phyloP scores from a whole-genome alignment of 2,888 invertebrate species.

The Chrysodeixis includens region DNA sequence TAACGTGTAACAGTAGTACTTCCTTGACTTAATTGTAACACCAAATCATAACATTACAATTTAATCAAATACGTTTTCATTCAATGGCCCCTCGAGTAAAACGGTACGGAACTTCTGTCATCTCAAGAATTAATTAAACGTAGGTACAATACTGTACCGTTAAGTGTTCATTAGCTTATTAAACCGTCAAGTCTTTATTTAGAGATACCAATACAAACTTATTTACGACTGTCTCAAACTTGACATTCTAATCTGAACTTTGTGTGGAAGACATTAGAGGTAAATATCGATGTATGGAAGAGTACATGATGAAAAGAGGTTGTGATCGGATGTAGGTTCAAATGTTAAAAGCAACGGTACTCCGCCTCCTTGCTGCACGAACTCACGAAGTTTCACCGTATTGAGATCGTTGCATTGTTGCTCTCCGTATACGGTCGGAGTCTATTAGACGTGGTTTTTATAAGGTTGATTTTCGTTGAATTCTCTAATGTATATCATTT shows the following conservation, averaged over 20 bases:
- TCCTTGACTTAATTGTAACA: background rate
- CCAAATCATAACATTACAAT: background rate
- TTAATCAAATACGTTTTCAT: conserved; percentile 18
- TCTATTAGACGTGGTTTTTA: conserved; percentile 25
- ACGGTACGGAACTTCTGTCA: conserved; percentile 55
- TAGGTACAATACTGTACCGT: conserved; percentile 62
- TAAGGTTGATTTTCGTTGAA: background rate
- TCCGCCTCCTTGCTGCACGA: conserved; percentile 61
- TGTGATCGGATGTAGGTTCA: conserved; percentile 60
- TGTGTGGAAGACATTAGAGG: conserved; percentile 18
- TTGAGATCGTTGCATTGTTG: conserved; percentile 52
- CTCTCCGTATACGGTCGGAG: conserved; percentile 37
- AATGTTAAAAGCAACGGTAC: conserved; percentile 64
- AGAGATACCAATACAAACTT: conserved; percentile 28
- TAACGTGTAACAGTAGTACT: background rate
- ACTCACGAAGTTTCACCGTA: conserved; percentile 57
- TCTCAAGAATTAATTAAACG: conserved; percentile 62
- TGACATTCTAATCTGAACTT: conserved; percentile 23
- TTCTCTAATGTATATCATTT: conserved; percentile 9
- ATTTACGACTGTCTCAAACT: conserved; percentile 20
- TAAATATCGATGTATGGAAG: conserved; percentile 7
- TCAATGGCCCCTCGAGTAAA: conserved; percentile 39
- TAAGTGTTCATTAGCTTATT: conserved; percentile 64
- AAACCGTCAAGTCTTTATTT: conserved; percentile 55
- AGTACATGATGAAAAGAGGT: conserved; percentile 47